Conservation (phyloP, 2,888 invertebrate genomes). For the Oithona nana region DNA sequence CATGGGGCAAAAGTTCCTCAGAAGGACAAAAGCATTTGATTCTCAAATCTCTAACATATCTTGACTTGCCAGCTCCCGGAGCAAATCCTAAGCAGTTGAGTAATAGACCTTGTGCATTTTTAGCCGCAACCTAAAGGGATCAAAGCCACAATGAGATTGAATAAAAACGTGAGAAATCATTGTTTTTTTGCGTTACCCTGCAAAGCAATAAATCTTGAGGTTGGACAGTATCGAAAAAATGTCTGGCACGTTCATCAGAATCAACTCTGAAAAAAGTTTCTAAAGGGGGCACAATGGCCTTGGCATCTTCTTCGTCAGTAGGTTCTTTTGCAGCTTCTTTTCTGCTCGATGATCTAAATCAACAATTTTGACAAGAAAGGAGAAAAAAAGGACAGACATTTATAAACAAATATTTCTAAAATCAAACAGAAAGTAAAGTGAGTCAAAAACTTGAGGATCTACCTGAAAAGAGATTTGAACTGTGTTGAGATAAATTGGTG, state of each 20-base stretch:
- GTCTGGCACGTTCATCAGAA: neutral
- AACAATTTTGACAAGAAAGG: too few relatives aligned
- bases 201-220: neutral
- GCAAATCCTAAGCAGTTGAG: neutral
- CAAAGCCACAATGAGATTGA: too few relatives aligned
- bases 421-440: too few relatives aligned
- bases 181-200: too few relatives aligned
- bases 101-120: neutral
- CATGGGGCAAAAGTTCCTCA: neutral
- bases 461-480: neutral
- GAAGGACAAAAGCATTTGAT: constrained; percentile 2
- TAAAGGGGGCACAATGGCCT: neutral
- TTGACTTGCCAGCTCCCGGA: neutral
- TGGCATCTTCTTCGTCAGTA: neutral
- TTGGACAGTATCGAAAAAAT: neutral
- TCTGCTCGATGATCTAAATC: too few relatives aligned
- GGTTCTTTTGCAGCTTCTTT: too few relatives aligned
- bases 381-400: too few relatives aligned
- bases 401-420: too few relatives aligned
- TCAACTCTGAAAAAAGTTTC: neutral
- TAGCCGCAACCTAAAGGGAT: neutral
- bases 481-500: neutral
- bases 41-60: neutral
- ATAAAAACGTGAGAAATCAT: too few relatives aligned
- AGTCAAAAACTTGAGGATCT: too few relatives aligned